Conservation (phyloP, 2,113 vertebrate genomes). For the Sinocyclocheilus anophthalmus region DNA sequence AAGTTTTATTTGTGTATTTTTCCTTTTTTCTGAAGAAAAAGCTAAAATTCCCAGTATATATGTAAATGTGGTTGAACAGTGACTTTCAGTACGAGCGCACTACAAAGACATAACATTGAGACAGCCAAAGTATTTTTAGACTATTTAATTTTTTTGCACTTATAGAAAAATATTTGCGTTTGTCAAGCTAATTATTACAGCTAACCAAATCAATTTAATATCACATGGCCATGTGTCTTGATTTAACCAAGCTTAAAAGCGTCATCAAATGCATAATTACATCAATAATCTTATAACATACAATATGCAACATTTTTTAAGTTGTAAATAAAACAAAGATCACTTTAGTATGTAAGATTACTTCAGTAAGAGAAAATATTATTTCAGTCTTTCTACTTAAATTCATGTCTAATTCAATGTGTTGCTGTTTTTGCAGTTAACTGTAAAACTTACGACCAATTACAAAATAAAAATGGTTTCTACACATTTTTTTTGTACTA, state of each 20-base stretch:
- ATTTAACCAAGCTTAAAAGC: background rate
- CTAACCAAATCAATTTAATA: background rate
- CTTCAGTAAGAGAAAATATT: too few relatives aligned
- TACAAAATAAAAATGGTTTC: background rate
- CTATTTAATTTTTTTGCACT: background rate
- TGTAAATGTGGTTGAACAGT: background rate
- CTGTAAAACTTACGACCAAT: background rate
- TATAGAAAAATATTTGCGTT: too few relatives aligned
- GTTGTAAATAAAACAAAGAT: background rate
- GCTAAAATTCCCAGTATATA: background rate
- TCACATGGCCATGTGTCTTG: background rate
- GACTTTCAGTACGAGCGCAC: slow-evolving; percentile 39
- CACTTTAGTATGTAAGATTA: too few relatives aligned
- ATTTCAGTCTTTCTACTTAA: too few relatives aligned
- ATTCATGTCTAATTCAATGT: too few relatives aligned
- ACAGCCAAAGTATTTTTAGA: background rate
- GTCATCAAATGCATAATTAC: too few relatives aligned
- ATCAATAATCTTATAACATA: background rate
- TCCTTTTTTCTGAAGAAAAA: background rate
- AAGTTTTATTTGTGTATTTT: background rate
- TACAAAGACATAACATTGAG: background rate
- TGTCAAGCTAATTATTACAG: background rate
- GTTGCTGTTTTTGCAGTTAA: too few relatives aligned
- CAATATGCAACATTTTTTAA: background rate
- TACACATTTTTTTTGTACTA: background rate